Evolutionary conservation across 2,797 vertebrate genomes (phyloP).

Genomic region (Clarias platycephalus): DNA sequence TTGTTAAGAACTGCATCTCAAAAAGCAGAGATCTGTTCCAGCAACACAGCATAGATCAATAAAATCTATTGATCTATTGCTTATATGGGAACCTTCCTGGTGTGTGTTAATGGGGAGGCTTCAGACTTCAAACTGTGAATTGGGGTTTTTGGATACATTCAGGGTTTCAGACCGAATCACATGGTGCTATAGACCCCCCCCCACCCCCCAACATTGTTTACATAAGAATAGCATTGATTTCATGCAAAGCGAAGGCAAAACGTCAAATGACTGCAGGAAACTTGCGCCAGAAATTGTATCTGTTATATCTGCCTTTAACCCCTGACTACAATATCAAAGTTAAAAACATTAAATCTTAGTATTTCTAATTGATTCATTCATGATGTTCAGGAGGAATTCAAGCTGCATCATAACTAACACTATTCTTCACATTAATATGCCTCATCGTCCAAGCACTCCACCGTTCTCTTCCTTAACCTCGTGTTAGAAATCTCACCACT

Average conservation of each 20-base stretch:
- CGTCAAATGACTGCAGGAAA: background rate
- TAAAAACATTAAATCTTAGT: background rate
- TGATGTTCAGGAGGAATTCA: background rate
- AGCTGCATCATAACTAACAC: background rate
- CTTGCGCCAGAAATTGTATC: background rate
- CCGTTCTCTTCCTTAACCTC: background rate
- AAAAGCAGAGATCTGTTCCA: too few relatives aligned
- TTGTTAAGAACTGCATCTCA: background rate
- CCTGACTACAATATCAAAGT: background rate
- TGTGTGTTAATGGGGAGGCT: too few relatives aligned
- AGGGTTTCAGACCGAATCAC: background rate
- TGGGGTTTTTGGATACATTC: too few relatives aligned
- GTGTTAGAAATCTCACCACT: background rate
- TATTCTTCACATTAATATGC: background rate
- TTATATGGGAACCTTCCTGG: too few relatives aligned
- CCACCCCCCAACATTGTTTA: too few relatives aligned
- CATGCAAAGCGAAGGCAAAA: background rate
- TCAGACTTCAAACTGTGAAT: too few relatives aligned
- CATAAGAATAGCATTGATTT: background rate
- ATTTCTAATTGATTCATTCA: constrained; percentile 3
- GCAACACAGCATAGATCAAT: too few relatives aligned
- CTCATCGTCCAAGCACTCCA: background rate
- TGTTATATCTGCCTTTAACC: background rate
- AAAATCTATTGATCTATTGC: too few relatives aligned
- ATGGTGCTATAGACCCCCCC: background rate